These are phyloP conservation scores for Petrosia ficiformis DNA, from an alignment of 37 sponge, comb jelly and placozoan species.

Conservation along the genomic window DNA sequence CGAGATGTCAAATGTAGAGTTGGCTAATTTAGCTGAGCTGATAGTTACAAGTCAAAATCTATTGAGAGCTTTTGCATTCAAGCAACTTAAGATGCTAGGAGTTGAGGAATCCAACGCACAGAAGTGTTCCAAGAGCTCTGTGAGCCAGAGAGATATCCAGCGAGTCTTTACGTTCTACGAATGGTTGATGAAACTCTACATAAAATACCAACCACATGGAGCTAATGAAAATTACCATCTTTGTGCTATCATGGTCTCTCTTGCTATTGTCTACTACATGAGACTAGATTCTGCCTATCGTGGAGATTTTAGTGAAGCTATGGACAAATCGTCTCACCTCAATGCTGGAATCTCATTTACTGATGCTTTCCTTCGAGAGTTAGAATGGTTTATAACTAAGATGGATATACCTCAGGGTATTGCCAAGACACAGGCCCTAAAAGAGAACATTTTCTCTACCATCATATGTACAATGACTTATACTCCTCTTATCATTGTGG, in stretches of 20 bases:
- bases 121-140: constrained; percentile 67
- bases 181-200: constrained; percentile 53
- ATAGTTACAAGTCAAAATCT: constrained; percentile 64
- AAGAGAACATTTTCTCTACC: constrained; percentile 89
- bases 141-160: constrained; percentile 87
- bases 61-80: constrained; percentile 63
- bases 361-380: constrained; percentile 36
- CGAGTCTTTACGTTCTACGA: constrained; percentile 61
- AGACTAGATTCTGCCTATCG: constrained; percentile 62
- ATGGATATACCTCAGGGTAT: constrained; percentile 73
- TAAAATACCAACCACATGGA: constrained; percentile 20
- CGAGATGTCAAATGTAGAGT: constrained; percentile 6
- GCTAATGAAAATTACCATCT: constrained; percentile 4
- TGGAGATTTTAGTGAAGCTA: constrained; percentile 15
- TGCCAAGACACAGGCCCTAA: constrained; percentile 84
- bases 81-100: constrained; percentile 39
- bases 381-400: constrained; percentile 62
- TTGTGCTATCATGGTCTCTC: constrained; percentile 58
- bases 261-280: constrained; percentile 82
- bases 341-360: constrained; percentile 9
- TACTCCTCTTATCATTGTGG: constrained; percentile 89
- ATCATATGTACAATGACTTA: constrained; percentile 75
- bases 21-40: constrained; percentile 43
- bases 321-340: constrained; percentile 12
- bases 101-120: constrained; percentile 36